Evolutionary conservation across 2,888 invertebrate species (phyloP).

Genomic region (Rapana venosa): DNA sequence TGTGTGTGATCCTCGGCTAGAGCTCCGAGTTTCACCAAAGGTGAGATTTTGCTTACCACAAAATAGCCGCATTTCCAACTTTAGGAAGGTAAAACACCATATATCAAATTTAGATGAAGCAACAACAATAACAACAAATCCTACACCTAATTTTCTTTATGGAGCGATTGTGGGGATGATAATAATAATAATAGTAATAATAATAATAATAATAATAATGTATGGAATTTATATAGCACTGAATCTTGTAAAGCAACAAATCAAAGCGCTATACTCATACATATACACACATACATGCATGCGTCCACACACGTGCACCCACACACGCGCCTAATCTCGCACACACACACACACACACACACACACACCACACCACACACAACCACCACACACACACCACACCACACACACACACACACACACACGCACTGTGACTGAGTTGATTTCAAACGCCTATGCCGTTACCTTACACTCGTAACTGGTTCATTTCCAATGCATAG

Average conservation of each 20-base stretch:
- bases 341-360: not conserved
- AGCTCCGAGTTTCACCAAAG: not conserved
- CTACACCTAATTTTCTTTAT: not conserved
- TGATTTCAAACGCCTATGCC: no score
- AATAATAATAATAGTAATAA: no score
- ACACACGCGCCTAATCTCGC: not conserved
- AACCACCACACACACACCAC: not conserved
- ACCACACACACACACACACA: slow-evolving; percentile 18
- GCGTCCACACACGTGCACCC: not conserved
- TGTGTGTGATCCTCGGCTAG: not conserved
- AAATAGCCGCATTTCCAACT: not conserved
- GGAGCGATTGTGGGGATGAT: not conserved
- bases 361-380: not conserved
- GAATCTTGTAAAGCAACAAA: no score
- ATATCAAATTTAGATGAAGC: not conserved
- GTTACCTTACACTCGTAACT: no score
- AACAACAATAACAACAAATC: not conserved
- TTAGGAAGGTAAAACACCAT: not conserved
- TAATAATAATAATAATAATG: no score
- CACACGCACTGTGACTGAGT: not conserved
- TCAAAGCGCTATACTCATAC: no score
- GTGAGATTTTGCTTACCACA: not conserved
- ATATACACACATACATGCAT: not conserved
- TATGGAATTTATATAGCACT: no score
- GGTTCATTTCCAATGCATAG: no score